Evolutionary conservation across 1,140 invertebrate genomes (phyloP), one percentile per base, ranked within the genome.

Genomic region (Scaptomyza hsui): DNA sequence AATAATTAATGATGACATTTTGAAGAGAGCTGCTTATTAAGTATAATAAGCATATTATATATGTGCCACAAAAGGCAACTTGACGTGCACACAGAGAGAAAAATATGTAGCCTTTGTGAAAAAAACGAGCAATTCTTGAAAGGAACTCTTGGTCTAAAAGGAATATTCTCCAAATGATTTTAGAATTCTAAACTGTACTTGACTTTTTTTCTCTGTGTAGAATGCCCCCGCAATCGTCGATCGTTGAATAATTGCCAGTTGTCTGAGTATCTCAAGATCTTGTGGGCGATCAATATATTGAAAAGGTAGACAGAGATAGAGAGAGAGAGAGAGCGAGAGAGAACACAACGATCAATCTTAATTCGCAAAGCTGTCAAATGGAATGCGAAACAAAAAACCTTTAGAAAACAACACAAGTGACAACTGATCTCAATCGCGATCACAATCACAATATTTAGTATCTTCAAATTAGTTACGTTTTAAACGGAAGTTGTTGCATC

Each of bases 1-100:
- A 29, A 72, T 86, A 85, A 85, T 86, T 80, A 86, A 80, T 86
- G 81, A 77, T 81, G 77, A 80, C 80, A 85, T 64, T 55, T 67
- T 56, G 4, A 9, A n/a, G 26, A 37, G 44, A 65, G 60, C 68
- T 44, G 75, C 60, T 75, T 69, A 78, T 72, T 72, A 19, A 7
- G 32, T 48, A 53, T 55, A 39, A 69, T 68, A 75, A 85, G 76
- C 37, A 47, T 69, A 72, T 64, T 72, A 79, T 75, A 72, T 79
- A 85, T 71, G 80, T 64, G 56, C 41, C 37, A 9, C 21, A 7
- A 9, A 48, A 24, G 24, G 21, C 24, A 37, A 6, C 48, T 51
- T 19, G 29, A 35, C 29, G 37, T 2, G 18, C 24, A 18, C 48
- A 29, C 6, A 0, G 26, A 1, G 49, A 37, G 16, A n/a, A 37